Percentiles rank a stretch among this genome's conserved stretches.
Evolutionary conservation across 2,113 vertebrate genomes (phyloP).

Genomic region (Microcebus jonahi): DNA sequence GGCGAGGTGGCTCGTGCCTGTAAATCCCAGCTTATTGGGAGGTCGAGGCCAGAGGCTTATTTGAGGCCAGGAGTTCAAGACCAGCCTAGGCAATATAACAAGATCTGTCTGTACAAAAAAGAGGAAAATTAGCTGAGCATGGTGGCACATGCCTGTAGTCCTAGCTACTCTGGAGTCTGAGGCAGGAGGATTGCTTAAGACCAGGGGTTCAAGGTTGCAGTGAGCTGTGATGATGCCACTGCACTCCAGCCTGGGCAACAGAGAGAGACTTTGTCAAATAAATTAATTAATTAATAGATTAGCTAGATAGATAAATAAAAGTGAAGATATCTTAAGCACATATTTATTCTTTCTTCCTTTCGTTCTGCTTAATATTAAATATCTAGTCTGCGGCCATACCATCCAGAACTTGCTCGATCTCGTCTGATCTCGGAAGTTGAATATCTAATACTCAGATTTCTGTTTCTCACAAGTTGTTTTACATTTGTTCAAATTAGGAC

Average conservation of each 20-base stretch:
- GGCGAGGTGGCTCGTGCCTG: background rate
- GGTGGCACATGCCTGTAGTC: background rate
- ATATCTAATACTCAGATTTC: background rate
- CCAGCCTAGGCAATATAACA: background rate
- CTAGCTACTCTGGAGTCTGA: background rate
- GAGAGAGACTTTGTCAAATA: background rate
- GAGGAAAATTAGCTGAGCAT: background rate
- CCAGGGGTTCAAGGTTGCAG: background rate
- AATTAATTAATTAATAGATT: no score
- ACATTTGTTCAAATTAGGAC: background rate
- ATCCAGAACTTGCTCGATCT: no score
- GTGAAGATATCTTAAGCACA: background rate
- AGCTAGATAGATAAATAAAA: no score
- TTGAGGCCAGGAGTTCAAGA: background rate
- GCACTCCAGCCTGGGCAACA: background rate
- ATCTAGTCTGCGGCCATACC: background rate
- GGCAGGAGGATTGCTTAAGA: background rate
- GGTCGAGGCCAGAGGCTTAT: no score
- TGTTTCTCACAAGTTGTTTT: background rate
- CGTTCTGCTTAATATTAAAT: background rate
- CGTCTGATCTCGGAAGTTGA: background rate
- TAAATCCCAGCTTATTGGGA: background rate
- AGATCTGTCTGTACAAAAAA: background rate
- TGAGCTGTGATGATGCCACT: background rate
- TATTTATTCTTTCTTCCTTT: conserved; percentile 33